Evolutionary conservation across 2,113 vertebrate species (phyloP), one percentile per base, ranked within the genome.

Genomic region (Toxotes jaculatrix): DNA sequence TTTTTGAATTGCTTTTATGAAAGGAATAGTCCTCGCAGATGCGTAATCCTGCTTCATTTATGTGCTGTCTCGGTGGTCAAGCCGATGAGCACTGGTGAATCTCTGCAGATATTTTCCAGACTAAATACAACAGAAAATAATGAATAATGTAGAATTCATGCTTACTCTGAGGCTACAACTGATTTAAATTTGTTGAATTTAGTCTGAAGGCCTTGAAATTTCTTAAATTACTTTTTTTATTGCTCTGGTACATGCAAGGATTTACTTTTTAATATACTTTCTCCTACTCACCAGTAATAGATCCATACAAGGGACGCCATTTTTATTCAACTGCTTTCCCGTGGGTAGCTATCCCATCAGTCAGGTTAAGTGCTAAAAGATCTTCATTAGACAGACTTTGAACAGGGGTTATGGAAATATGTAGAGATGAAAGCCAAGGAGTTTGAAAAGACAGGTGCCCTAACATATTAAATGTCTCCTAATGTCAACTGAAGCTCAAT

Each of bases 361-460:
- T 84, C 83, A 80, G 61, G 31, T 66, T 71, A 77, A 87, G 74
- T 74, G 59, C 57, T 55, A 31, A 77, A 88, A 47, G 38, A 81
- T 79, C 40, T 63, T 74, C 69, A 79, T 86, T 77, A 67, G 38
- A 38, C 42, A 40, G 59, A 71, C 60, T 67, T 63, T 77, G 70
- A 88, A 73, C 76, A 13, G 53, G 43, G 31, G 11, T 74, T 49
- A 71, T 77, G 42, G 70, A 56, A 64, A 73, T 70, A 65, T 53
- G 34, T 40, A 55, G n/a, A 40, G 36, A 57, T 72, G 65, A 42
- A 69, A 77, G 72, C 19, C 42, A 60, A 49, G 49, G 45, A 45
- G 36, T 79, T 61, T 65, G 38, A 87, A 60, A 78, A 63, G 49
- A 71, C 69, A 77, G 60, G 67, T 49, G 68, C 63, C 27, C 13